Evolutionary conservation across 2,113 vertebrate genomes (phyloP), one percentile per base, ranked within the genome.

Genomic region (Cynoglossus semilaevis): DNA sequence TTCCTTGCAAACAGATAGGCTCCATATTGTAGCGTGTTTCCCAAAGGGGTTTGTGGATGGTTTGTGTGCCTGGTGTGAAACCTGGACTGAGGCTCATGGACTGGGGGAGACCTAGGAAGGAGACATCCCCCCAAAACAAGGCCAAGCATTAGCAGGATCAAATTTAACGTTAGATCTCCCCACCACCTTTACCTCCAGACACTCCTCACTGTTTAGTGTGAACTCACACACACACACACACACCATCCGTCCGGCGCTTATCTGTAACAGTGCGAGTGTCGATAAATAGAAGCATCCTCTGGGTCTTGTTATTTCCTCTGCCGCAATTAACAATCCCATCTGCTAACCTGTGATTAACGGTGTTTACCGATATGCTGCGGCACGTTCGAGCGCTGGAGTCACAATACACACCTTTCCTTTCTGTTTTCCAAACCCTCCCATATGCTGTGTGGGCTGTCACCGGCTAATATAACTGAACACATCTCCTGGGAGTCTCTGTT

Each of bases 281-380:
- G 74, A 91, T 90, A 90, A 94, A 94, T 91, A 90, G 90, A 93
- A 93, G 91, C 91, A 91, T 93, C 93, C 93, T 91, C 62, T 86
- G 92, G 94, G 94, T 94, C 92, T 89, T 83, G 90, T 88, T 89
- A 37, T 92, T 91, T 94, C 89, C 92, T 90, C 91, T 91, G 88
- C 92, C 92, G 91, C 91, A 95, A 95, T 97, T 95, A 95, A 89
- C 91, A 79, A 88, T 86, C 86, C 90, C 93, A 94, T 95, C 93
- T 96, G 94, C 92, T 94, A 93, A 95, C 90, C 91, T 86, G 87
- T 95, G 93, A 95, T 95, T 95, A 94, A 94, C 87, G 84, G 88
- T 94, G 92, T 94, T 95, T 93, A 94, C 93, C 91, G 92, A 94
- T 89, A 92, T 1, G 80, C 88, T 83, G 76, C 68, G 76, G 78